A percentile compares a stretch with the other conserved stretches of the same genome.
phyloP scores from a whole-genome alignment of 2,113 vertebrate species.

The Sprattus sprattus region DNA sequence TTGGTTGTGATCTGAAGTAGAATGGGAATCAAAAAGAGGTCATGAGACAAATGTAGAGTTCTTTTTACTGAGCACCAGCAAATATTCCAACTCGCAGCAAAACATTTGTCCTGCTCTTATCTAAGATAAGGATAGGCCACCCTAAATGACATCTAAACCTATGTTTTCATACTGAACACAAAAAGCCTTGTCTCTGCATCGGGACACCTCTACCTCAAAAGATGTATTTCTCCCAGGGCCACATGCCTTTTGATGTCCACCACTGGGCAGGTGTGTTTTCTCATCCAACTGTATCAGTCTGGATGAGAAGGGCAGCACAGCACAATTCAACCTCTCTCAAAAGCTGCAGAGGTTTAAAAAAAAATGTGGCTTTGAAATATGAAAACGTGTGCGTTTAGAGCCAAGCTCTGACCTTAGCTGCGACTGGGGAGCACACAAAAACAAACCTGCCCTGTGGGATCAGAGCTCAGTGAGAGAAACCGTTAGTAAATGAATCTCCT shows the following conservation, averaged over 20 bases:
- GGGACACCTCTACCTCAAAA: not conserved
- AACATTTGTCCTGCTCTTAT: not conserved
- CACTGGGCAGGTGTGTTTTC: not conserved
- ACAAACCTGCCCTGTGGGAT: constrained; percentile 6
- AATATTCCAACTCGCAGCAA: not conserved
- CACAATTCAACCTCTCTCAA: not conserved
- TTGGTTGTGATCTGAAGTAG: constrained; percentile 50
- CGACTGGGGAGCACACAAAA: not conserved
- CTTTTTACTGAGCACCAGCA: not conserved
- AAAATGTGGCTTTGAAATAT: not conserved
- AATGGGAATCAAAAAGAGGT: constrained; percentile 53
- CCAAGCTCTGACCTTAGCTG: not conserved
- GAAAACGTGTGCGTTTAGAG: not conserved
- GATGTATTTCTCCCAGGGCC: not conserved
- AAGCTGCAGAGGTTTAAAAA: not conserved
- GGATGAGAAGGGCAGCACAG: not conserved
- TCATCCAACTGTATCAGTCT: not conserved
- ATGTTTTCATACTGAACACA: not conserved
- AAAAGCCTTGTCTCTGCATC: not conserved
- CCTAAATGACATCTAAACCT: not conserved
- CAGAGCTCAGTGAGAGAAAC: not conserved
- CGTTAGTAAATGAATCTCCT: constrained; percentile 9
- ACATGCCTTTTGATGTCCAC: not conserved
- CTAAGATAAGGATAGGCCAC: not conserved
- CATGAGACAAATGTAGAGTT: constrained; percentile 37